Conservation (phyloP, 1,140 invertebrate genomes). For the roundworm (Caenorhabditis elegans) region WBcel235 BX284603.4:10041001-10041500, state of each 20-base stretch:
- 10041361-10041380: constrained; percentile 8
- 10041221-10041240: constrained; percentile 9
- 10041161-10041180: too few species aligned
- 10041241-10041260: neutral
- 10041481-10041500: neutral
- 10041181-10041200: neutral
- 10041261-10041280: constrained; percentile 7
- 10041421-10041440: constrained; percentile 9
- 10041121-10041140: too few species aligned
- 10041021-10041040: too few species aligned
- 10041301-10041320: neutral
- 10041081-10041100: too few species aligned
- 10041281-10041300: neutral
- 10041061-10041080: too few species aligned
- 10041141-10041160: too few species aligned
- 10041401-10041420: neutral
- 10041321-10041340: neutral
- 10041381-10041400: neutral
- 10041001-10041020: too few species aligned
- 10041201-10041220: neutral
- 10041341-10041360: neutral
- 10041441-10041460: neutral
- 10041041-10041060: too few species aligned
- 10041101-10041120: too few species aligned
- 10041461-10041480: neutral